phyloP scores from a whole-genome alignment of 1,140 invertebrate genomes.

The Hylaeus volcanicus region DNA sequence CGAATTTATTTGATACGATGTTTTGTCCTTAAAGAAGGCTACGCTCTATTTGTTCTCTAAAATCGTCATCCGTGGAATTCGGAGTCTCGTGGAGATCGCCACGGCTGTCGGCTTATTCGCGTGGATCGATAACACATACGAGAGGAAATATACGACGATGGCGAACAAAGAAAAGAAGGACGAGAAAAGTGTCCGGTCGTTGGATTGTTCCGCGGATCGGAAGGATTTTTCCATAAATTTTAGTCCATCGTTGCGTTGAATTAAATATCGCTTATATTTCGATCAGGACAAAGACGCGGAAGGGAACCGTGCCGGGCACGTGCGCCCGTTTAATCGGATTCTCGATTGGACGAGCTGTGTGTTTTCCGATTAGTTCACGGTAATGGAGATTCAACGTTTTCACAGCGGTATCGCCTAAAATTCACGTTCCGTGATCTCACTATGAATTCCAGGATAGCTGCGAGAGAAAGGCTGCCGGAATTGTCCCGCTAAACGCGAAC shows the following conservation, averaged over 20 bases:
- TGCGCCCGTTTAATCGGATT: neutral
- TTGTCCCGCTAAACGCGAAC: no score
- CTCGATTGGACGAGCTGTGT: neutral
- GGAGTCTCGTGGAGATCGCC: constrained; percentile 2
- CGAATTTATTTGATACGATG: no score
- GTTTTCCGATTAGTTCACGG: neutral
- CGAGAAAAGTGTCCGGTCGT: neutral
- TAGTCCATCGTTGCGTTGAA: neutral
- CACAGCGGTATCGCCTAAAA: neutral
- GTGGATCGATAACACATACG: constrained; percentile 15
- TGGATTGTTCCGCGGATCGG: neutral
- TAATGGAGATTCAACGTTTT: neutral
- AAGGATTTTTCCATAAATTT: neutral
- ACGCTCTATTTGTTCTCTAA: neutral
- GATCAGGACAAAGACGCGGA: neutral
- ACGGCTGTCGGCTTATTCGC: neutral
- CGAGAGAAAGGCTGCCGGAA: no score
- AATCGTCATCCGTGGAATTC: neutral
- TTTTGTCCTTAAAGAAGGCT: no score
- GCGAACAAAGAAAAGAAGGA: neutral
- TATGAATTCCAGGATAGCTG: no score
- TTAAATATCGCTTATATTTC: neutral
- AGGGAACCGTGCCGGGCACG: neutral
- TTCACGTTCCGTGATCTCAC: neutral
- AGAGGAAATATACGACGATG: neutral